Evolutionary conservation across 2,113 vertebrate genomes (phyloP), one percentile per base, ranked within the genome.

Genomic region (Tympanuchus pallidicinctus): DNA sequence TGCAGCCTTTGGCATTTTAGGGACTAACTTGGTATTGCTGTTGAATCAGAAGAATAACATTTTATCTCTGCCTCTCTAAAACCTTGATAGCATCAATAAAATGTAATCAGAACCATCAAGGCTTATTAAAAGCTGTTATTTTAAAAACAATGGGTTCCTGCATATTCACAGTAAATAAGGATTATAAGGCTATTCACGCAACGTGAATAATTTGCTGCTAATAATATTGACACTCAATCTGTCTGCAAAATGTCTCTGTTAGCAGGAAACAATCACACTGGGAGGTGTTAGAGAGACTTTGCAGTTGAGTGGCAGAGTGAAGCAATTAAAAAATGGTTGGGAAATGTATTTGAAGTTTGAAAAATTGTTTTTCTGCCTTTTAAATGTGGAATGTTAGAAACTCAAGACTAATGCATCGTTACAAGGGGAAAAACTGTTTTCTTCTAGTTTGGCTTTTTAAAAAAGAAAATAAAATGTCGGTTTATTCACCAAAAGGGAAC

Each of bases 201-300:
- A 94, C 3, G 75, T 89, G 91, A 96, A 96, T 95, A 96, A 96
- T 96, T 91, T 95, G 89, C 89, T 95, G 96, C 90, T 96, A 94
- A 92, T 96, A 95, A 78, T 95, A 95, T 95, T 96, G 93, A 91
- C 93, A 91, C 92, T 94, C 92, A 93, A 94, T 92, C 95, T 95
- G 93, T 94, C 93, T 91, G 47, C 91, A 93, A 91, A 92, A 94
- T 86, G 86, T 93, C 91, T 96, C 87, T 83, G 72, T 92, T 96
- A 92, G 73, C 89, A 83, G 69, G 82, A 94, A 94, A 93, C 96
- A 93, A 88, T 92, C 93, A 78, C 11, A 1, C 85, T 90, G 61
- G 60, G 88, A 95, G 88, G 95, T 97, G 95, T 95, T 95, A 92
- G 73, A 57, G 88, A 92, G 94, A 66, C 17, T 94, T 91, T 78